Conservation (phyloP, 2,113 vertebrate genomes). For the Melanocharis versteri region DNA sequence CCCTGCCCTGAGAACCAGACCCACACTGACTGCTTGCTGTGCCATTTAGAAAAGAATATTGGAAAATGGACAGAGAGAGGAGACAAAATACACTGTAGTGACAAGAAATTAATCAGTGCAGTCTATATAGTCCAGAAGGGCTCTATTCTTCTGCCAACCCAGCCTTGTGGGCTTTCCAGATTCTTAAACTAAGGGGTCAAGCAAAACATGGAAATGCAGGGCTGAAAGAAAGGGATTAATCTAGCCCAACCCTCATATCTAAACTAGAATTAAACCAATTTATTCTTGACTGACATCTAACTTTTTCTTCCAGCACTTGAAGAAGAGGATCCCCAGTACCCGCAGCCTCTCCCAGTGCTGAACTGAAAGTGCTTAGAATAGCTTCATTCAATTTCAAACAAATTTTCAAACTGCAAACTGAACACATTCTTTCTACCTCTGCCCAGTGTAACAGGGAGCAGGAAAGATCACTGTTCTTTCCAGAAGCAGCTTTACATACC, state of each 20-base stretch:
- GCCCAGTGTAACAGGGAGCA: neutral
- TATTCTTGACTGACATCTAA: neutral
- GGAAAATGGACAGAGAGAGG: neutral
- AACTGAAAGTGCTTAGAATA: neutral
- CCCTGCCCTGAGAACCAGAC: neutral
- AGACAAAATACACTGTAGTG: neutral
- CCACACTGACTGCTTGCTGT: neutral
- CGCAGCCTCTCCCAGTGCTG: neutral
- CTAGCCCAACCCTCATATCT: neutral
- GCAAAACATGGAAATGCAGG: neutral
- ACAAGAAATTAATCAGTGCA: neutral
- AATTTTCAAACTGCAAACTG: neutral
- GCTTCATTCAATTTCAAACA: neutral
- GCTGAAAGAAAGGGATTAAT: neutral
- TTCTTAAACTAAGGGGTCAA: neutral
- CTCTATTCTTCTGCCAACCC: neutral
- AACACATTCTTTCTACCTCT: neutral
- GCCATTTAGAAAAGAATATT: slow-evolving; percentile 1
- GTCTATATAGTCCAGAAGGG: neutral
- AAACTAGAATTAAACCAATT: neutral
- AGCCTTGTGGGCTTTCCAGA: neutral
- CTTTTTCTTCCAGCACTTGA: neutral
- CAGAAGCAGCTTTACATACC: neutral
- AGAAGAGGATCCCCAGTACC: neutral
- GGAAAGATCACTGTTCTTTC: neutral